phyloP scores from a whole-genome alignment of 2,888 invertebrate genomes.

The Antheraea yamamai region DNA sequence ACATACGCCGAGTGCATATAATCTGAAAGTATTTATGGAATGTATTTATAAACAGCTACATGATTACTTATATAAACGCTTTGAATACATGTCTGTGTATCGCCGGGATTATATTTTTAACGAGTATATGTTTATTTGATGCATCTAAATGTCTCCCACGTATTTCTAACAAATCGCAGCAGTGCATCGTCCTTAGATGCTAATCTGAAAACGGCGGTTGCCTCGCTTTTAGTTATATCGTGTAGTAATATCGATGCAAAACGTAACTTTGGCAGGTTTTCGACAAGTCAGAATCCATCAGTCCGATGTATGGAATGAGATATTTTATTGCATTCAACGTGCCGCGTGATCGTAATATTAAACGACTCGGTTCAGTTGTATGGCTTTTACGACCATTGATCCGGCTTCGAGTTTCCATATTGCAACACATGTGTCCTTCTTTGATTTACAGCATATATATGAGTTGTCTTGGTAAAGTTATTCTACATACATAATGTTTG shows the following conservation, averaged over 20 bases:
- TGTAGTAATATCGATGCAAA: background rate
- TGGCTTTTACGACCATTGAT: constrained; percentile 6
- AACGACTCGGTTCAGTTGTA: constrained; percentile 15
- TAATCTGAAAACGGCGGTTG: background rate
- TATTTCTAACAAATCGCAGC: background rate
- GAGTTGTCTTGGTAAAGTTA: no score
- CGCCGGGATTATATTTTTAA: background rate
- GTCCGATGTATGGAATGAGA: constrained; percentile 14
- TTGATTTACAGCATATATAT: no score
- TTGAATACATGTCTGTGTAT: background rate
- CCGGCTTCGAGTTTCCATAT: background rate
- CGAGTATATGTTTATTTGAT: background rate
- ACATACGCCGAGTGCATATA: background rate
- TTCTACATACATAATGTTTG: background rate
- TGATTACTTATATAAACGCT: background rate
- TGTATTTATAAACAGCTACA: background rate
- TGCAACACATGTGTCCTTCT: background rate
- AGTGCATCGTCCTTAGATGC: background rate
- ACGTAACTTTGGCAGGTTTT: constrained; percentile 1
- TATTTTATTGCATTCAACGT: constrained; percentile 17
- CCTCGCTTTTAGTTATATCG: background rate
- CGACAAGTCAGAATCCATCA: background rate
- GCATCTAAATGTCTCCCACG: background rate
- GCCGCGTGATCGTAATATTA: constrained; percentile 20
- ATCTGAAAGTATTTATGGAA: background rate